Evolutionary conservation across 2,797 vertebrate species (phyloP), one percentile per base, ranked within the genome.

Genomic region (Sphaeramia orbicularis): DNA sequence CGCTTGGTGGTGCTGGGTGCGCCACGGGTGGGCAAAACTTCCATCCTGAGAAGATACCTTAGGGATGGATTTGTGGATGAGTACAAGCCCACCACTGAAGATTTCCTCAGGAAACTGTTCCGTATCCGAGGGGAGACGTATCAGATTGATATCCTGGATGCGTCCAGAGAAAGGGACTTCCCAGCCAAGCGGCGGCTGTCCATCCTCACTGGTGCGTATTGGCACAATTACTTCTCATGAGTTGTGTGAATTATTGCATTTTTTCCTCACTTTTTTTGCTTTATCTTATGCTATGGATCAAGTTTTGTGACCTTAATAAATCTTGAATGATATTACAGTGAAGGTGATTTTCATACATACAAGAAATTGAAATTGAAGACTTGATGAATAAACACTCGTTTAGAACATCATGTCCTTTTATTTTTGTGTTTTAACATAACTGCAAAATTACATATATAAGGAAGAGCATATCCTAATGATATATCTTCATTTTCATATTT

Each of bases 1-100:
- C 92, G 94, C 72, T 81, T 95, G 10, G 94, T 95, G 66, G 93
- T 95, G 36, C 93, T 95, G 6, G 93, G 94, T 6, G 93, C 93
- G 47, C 93, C 93, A 15, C 80, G 92, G 35, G 94, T 94, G 2
- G 94, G 94, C 1, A 95, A 95, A 72, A 94, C 91, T 1, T 93
- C 94, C 18, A 93, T 95, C 73, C 67, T 95, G 1, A 88, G 91
- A 21, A 84, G 94, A 38, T 95, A 94, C 52, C 86, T 94, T 4
- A 75, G 86, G 48, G 94, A 95, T 53, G 92, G 89, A 2, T 95
- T 94, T 56, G 87, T 92, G 37, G 94, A 94, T n/a, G 87, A 85
- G 9, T 95, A 95, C 81, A 89, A 81, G 10, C 94, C 93, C 18
- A 95, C 94, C 0, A 81, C 91, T 0, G 94, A 95, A 68, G 94